A percentile compares a stretch with the other conserved stretches of the same genome.
Evolutionary conservation across 2,888 invertebrate genomes (phyloP).

Genomic region (Drosophila nr. fundita): DNA sequence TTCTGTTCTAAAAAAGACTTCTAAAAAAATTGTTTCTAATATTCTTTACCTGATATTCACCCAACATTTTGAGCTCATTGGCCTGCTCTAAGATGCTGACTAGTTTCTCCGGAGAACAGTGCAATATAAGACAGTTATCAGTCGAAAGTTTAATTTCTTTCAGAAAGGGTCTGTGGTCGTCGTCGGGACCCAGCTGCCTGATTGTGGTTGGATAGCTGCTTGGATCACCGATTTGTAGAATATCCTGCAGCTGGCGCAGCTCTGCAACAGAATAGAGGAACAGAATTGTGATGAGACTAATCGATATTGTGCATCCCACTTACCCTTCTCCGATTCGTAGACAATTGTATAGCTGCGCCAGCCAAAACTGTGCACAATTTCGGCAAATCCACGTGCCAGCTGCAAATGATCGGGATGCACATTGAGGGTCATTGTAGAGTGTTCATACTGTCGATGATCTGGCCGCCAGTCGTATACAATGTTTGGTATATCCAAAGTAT

Average conservation of each 20-base stretch:
- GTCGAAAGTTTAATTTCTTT: constrained; percentile 91
- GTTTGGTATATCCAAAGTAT: constrained; percentile 88
- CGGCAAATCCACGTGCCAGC: constrained; percentile 89
- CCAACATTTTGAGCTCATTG: constrained; percentile 92
- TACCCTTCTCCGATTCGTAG: constrained; percentile 93
- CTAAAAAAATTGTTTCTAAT: background rate
- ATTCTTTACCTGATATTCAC: constrained; percentile 89
- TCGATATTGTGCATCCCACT: background rate
- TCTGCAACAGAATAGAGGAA: constrained; percentile 83
- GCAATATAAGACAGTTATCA: constrained; percentile 90
- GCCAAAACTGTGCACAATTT: constrained; percentile 89
- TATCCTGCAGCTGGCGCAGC: constrained; percentile 91
- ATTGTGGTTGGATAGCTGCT: constrained; percentile 89
- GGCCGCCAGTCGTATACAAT: constrained; percentile 87
- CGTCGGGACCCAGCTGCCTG: constrained; percentile 87
- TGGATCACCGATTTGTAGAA: constrained; percentile 90
- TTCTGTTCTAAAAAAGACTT: background rate
- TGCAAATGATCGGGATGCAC: constrained; percentile 89
- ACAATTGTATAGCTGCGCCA: constrained; percentile 93
- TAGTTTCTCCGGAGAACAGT: constrained; percentile 90
- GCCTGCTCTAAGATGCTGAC: constrained; percentile 90
- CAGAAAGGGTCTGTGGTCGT: constrained; percentile 88
- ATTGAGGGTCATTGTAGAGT: constrained; percentile 88
- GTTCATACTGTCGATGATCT: constrained; percentile 81
- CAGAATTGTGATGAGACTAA: background rate